phyloP scores from a whole-genome alignment of 2,797 vertebrate genomes.

The Halcyon chelicuti region DNA sequence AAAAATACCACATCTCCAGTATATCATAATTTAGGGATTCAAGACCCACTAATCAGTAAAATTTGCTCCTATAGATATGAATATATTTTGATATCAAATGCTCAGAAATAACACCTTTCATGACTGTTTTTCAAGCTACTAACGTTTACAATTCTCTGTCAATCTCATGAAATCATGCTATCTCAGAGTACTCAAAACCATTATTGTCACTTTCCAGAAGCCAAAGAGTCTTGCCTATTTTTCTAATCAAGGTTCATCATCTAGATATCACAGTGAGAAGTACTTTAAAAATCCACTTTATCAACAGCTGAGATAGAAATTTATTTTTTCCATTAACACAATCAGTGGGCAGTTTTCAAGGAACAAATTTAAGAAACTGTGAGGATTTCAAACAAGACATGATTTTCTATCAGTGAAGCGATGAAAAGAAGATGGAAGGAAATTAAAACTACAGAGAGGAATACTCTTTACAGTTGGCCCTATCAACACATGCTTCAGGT shows the following conservation, averaged over 20 bases:
- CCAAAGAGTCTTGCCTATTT: neutral
- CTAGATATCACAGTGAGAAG: neutral
- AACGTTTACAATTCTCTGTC: neutral
- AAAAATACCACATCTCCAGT: neutral
- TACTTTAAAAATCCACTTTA: neutral
- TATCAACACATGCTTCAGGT: neutral
- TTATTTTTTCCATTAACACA: neutral
- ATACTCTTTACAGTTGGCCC: neutral
- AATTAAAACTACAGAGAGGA: neutral
- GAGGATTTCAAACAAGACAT: neutral
- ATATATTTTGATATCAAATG: neutral
- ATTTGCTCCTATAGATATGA: neutral
- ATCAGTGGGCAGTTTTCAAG: neutral
- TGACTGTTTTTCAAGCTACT: neutral
- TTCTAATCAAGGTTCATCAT: constrained; percentile 7
- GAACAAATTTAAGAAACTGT: neutral
- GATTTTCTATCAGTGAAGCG: neutral
- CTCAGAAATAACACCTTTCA: neutral
- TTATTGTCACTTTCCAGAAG: neutral
- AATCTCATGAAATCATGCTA: neutral
- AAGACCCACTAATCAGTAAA: neutral
- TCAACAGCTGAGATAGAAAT: neutral
- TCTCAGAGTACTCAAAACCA: neutral
- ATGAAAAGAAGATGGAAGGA: neutral
- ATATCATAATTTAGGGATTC: neutral